Evolutionary conservation across 2,888 invertebrate genomes (phyloP).

Genomic region (Athalia rosae): DNA sequence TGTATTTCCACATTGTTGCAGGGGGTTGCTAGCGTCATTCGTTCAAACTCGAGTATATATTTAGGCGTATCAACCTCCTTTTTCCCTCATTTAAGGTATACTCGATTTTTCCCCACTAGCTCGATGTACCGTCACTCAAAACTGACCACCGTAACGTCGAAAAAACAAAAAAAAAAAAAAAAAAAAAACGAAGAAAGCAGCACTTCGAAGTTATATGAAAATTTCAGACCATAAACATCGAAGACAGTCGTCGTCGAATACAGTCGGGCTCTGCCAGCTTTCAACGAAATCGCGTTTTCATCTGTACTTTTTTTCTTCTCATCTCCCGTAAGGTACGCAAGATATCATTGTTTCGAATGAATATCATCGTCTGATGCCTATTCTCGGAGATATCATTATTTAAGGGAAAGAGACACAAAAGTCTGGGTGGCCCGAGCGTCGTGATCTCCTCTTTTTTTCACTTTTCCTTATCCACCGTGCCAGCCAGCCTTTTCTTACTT

Average conservation of each 20-base stretch:
- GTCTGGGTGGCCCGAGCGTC: not conserved
- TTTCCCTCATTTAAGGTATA: too few species aligned
- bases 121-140: too few species aligned
- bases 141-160: too few species aligned
- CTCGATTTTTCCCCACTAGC: too few species aligned
- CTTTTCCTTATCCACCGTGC: not conserved
- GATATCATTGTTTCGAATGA: constrained; percentile 39
- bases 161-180: too few species aligned
- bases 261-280: constrained; percentile 20
- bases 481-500: constrained; percentile 43
- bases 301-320: not conserved
- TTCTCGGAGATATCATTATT: constrained; percentile 43
- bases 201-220: too few species aligned
- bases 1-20: too few species aligned
- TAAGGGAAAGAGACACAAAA: constrained; percentile 11
- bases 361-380: constrained; percentile 39
- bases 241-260: constrained; percentile 21
- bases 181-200: too few species aligned
- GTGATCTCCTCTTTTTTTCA: not conserved
- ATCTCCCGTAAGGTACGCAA: not conserved
- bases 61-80: too few species aligned
- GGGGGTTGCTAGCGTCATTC: too few species aligned
- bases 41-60: too few species aligned
- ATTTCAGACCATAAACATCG: too few species aligned
- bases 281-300: constrained; percentile 24